These are phyloP conservation scores for Teleiodes luculella DNA, from an alignment of 2,888 invertebrate species.

Conservation along the genomic window DNA sequence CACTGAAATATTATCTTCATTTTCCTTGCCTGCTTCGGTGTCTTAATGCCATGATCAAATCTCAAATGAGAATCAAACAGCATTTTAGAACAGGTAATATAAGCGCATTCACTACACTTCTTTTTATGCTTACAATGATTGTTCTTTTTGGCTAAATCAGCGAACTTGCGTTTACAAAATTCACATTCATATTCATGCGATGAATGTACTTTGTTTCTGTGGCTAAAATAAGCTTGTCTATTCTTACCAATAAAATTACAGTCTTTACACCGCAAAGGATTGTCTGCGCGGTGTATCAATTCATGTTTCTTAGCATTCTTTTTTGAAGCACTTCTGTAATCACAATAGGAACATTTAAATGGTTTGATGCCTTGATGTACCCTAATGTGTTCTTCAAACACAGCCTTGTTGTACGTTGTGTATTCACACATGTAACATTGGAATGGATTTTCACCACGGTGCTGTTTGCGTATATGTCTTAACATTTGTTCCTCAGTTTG, in stretches of 20 bases:
- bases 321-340: conserved; percentile 55
- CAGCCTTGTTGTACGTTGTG: conserved; percentile 51
- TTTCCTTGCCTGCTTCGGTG: conserved; percentile 16
- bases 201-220: conserved; percentile 27
- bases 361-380: conserved; percentile 66
- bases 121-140: conserved; percentile 15
- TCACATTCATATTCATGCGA: not conserved
- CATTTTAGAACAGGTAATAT: conserved; percentile 18
- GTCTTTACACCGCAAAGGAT: conserved; percentile 44
- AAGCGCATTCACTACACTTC: conserved; percentile 31
- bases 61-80: not conserved
- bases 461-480: conserved; percentile 48
- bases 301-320: conserved; percentile 64
- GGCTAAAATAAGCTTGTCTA: conserved; percentile 33
- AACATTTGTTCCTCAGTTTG: conserved; percentile 47
- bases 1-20: conserved; percentile 37
- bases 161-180: conserved; percentile 18
- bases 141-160: conserved; percentile 15
- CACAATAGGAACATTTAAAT: conserved; percentile 53
- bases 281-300: conserved; percentile 48
- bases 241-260: conserved; percentile 53
- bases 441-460: conserved; percentile 54
- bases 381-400: conserved; percentile 58
- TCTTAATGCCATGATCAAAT: conserved; percentile 17
- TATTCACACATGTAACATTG: conserved; percentile 66